Evolutionary conservation across 2,797 vertebrate genomes (phyloP), one percentile per base, ranked within the genome.

Genomic region (Choloepus didactylus): DNA sequence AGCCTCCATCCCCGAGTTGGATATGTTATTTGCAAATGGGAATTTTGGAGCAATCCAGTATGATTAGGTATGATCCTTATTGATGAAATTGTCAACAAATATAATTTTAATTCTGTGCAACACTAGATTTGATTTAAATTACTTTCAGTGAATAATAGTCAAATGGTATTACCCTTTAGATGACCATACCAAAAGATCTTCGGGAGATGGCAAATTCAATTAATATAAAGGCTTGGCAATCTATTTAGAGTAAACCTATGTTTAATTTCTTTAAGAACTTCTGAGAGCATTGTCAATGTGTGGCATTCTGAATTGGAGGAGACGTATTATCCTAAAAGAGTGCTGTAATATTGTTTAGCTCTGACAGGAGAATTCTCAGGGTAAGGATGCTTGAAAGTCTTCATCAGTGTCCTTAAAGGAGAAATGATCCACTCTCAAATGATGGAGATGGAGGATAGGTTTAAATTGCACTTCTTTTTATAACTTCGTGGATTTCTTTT

Each of bases 331-430:
- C 97, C 92, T 95, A 81, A 97, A 98, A 98, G 97, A 98, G 94
- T 96, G 96, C 97, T 96, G 96, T 97, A 97, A 98, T 97, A 97
- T 97, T 98, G 96, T 98, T 98, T 97, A 94, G 96, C 87, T 98
- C 91, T 98, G 97, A 98, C 98, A 98, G 98, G 97, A 94, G 75
- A 97, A 93, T 98, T 98, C 98, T 97, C 96, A 95, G 91, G 91
- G 90, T 97, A 97, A 98, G 92, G 98, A 98, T 97, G 95, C 97
- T 87, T 97, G 93, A 97, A 98, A 98, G 98, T 98, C 98, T 95
- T 97, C 97, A 81, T 95, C 97, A 97, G 96, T 95, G 96, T 98
- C 96, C 96, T 98, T 96, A 97, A 73, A 95, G 96, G 97, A 96
- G 94, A 98, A 98, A 97, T 70, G 97, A 98, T 96, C 98, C 60